Evolutionary conservation across 2,113 vertebrate genomes (phyloP).

Genomic region (Perca schrenkii): DNA sequence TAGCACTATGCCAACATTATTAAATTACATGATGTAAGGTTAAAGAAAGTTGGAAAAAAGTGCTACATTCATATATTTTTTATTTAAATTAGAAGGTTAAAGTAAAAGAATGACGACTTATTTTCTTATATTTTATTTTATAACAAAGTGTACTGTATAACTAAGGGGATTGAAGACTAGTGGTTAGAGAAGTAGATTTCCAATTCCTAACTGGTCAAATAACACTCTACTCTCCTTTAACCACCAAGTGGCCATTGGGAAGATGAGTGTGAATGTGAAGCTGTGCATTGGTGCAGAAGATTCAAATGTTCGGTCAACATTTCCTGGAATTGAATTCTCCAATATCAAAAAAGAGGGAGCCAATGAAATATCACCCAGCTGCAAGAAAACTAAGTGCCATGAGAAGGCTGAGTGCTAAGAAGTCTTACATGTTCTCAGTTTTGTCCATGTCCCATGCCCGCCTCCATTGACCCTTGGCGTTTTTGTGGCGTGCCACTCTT

Average conservation of each 20-base stretch:
- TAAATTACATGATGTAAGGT: background rate
- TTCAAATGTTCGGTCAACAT: background rate
- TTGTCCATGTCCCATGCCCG: constrained; percentile 98
- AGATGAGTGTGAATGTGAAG: background rate
- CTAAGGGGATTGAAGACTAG: background rate
- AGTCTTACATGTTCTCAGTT: constrained; percentile 91
- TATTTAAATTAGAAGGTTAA: background rate
- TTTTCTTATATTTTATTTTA: background rate
- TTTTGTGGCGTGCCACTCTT: constrained; percentile 93
- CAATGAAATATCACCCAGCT: constrained; percentile 1
- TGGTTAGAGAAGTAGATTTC: background rate
- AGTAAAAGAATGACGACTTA: background rate
- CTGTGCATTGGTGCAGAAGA: background rate
- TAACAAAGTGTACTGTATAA: background rate
- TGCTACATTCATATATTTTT: no score
- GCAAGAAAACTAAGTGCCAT: background rate
- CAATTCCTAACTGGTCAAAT: background rate
- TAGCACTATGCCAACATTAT: background rate
- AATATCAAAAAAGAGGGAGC: background rate
- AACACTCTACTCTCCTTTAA: background rate
- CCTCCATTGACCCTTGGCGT: constrained; percentile 95
- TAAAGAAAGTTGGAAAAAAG: no score
- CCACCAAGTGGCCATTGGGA: background rate
- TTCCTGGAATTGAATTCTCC: background rate
- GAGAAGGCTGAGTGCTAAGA: background rate